Percentiles rank a stretch among this genome's conserved stretches.
phyloP scores from a whole-genome alignment of 2,888 invertebrate species.

The Xiphydria camelus region DNA sequence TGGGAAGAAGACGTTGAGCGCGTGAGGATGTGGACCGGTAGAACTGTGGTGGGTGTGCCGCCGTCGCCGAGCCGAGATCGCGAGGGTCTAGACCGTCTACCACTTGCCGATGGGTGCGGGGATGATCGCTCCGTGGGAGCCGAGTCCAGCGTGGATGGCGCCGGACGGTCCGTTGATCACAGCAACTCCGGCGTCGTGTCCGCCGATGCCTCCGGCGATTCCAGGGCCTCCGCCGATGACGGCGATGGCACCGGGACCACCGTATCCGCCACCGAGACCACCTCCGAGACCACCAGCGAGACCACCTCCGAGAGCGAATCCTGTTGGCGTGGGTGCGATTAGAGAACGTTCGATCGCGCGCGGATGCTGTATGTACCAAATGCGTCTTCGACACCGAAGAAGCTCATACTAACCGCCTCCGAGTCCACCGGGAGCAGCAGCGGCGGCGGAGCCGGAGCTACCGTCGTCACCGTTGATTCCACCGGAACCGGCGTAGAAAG shows the following conservation, averaged over 20 bases:
- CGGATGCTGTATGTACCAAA: neutral
- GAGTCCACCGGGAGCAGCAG: conserved; percentile 48
- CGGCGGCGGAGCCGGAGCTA: conserved; percentile 55
- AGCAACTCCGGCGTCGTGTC: conserved; percentile 56
- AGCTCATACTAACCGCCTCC: conserved; percentile 12
- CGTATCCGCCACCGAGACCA: conserved; percentile 28
- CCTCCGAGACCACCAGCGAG: conserved; percentile 34
- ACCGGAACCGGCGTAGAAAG: conserved; percentile 54
- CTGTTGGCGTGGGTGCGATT: neutral
- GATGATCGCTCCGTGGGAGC: conserved; percentile 58
- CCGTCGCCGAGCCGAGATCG: conserved; percentile 59
- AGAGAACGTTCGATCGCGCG: neutral
- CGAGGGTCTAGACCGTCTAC: conserved; percentile 55
- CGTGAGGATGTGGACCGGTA: conserved; percentile 54
- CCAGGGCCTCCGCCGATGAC: conserved; percentile 51
- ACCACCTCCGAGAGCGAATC: conserved; percentile 23
- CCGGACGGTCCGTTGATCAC: conserved; percentile 58
- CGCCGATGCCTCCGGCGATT: conserved; percentile 52
- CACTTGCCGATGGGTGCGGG: conserved; percentile 52
- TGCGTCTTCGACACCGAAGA: neutral
- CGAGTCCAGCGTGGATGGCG: conserved; percentile 57
- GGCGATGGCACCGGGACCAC: conserved; percentile 54
- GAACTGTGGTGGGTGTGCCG: conserved; percentile 56
- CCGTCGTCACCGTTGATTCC: conserved; percentile 57
- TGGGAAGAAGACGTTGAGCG: conserved; percentile 52